A percentile compares a stretch with the other conserved stretches of the same genome.
Evolutionary conservation across 2,113 vertebrate species (phyloP).

Genomic region (Danionella cerebrum): DNA sequence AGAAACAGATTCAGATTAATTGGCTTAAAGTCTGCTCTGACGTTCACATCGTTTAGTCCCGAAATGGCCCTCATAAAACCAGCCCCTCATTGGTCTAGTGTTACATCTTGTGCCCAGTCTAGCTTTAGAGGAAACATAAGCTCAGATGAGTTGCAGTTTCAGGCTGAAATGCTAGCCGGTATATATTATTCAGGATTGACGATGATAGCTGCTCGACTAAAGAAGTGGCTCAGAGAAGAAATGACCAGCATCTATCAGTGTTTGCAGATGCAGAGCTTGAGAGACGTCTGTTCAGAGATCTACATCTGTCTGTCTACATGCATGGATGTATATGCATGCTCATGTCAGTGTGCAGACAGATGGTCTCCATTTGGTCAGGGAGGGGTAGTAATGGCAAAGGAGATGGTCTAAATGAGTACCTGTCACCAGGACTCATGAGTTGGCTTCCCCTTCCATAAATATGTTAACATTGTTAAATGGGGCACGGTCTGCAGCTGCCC

Average conservation of each 20-base stretch:
- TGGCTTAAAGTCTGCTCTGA: background rate
- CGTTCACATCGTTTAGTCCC: slow-evolving; percentile 10
- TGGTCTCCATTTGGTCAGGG: slow-evolving; percentile 57
- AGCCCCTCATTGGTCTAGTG: background rate
- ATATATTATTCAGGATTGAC: slow-evolving; percentile 22
- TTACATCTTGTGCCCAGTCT: background rate
- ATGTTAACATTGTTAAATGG: slow-evolving; percentile 49
- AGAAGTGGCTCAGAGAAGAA: slow-evolving; percentile 4
- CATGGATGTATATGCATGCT: slow-evolving; percentile 32
- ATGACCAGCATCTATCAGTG: slow-evolving; percentile 49
- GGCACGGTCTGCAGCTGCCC: slow-evolving; percentile 20
- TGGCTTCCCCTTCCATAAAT: slow-evolving; percentile 38
- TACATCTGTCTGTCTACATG: slow-evolving; percentile 41
- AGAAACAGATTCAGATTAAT: background rate
- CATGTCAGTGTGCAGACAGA: slow-evolving; percentile 50
- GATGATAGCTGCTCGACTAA: background rate
- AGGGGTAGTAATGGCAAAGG: slow-evolving; percentile 44
- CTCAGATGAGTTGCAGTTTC: slow-evolving; percentile 20
- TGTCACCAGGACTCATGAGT: slow-evolving; percentile 43
- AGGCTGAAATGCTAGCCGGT: slow-evolving; percentile 13
- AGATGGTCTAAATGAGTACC: slow-evolving; percentile 42
- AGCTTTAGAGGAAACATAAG: slow-evolving; percentile 6
- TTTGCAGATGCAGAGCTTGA: slow-evolving; percentile 36
- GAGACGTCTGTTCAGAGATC: slow-evolving; percentile 33
- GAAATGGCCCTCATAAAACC: background rate